Percentiles rank a stretch among this genome's conserved stretches.
Conservation (phyloP, 1,140 invertebrate genomes). For the Cydia pomonella region DNA sequence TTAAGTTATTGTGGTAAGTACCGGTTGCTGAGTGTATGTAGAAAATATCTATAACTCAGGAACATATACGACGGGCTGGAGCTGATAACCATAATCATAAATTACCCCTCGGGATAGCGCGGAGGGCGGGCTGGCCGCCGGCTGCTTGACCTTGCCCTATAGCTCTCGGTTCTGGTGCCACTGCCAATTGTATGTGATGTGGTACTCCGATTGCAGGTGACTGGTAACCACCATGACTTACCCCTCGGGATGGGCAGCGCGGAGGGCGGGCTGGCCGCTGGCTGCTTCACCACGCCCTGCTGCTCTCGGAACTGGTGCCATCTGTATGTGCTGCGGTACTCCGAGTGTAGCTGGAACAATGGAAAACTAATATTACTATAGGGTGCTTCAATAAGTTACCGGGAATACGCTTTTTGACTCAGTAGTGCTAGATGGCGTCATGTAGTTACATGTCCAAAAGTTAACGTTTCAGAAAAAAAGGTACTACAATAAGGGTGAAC, state of each 20-base stretch:
- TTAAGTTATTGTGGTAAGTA: too few species aligned
- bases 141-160: too few species aligned
- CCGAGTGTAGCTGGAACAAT: conserved; percentile 91
- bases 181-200: conserved; percentile 96
- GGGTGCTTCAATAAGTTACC: too few species aligned
- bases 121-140: conserved; percentile 64
- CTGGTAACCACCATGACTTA: conserved; percentile 38
- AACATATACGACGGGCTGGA: too few species aligned
- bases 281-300: conserved; percentile 82
- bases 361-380: neutral
- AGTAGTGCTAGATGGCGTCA: too few species aligned
- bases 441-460: too few species aligned
- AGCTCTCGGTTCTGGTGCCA: conserved; percentile 93
- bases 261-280: conserved; percentile 63
- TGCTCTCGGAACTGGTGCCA: conserved; percentile 94
- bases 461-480: too few species aligned
- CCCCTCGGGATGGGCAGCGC: conserved; percentile 68
- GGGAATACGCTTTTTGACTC: too few species aligned
- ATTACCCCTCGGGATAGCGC: conserved; percentile 66
- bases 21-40: too few species aligned
- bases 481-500: too few species aligned
- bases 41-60: too few species aligned
- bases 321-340: conserved; percentile 95
- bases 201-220: conserved; percentile 94
- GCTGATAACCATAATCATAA: too few species aligned